These are phyloP conservation scores for Nomia melanderi DNA, from an alignment of 1,140 invertebrate genomes.

Conservation along the genomic window DNA sequence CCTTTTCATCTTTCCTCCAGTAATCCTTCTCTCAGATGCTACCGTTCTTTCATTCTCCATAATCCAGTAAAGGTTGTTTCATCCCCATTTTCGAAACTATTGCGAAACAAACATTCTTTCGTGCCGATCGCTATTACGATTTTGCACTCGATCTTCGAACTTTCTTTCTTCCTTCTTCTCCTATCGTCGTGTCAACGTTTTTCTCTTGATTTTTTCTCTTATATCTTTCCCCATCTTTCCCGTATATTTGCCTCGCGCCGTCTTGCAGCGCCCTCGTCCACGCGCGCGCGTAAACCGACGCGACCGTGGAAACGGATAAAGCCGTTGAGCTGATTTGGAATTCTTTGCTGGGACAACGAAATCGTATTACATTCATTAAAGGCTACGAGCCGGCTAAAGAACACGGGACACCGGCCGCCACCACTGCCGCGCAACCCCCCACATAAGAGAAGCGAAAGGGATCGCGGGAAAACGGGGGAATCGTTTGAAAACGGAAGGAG, in stretches of 20 bases:
- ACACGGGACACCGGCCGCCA: conserved; percentile 9
- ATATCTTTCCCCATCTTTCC: neutral
- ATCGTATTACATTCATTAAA: conserved; percentile 51
- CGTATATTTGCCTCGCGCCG: too few species aligned
- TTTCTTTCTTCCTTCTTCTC: too few species aligned
- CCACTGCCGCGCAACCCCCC: too few species aligned
- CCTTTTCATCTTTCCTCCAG: too few species aligned
- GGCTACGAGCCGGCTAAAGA: conserved; percentile 18
- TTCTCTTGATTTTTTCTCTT: too few species aligned
- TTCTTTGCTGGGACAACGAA: conserved; percentile 43
- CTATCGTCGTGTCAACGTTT: too few species aligned
- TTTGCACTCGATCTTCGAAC: neutral
- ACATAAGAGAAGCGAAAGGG: too few species aligned
- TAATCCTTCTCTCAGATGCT: too few species aligned
- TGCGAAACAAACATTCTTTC: too few species aligned
- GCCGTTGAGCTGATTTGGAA: conserved; percentile 47
- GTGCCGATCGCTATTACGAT: neutral
- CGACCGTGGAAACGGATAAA: conserved; percentile 21
- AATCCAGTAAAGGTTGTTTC: too few species aligned
- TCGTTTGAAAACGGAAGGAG: neutral
- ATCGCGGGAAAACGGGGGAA: conserved; percentile 1
- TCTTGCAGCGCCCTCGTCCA: neutral
- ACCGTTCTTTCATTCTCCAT: too few species aligned
- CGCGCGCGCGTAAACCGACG: neutral
- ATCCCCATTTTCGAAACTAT: too few species aligned